phyloP scores from a whole-genome alignment of 2,797 vertebrate species.

The Eleutherodactylus coqui region DNA sequence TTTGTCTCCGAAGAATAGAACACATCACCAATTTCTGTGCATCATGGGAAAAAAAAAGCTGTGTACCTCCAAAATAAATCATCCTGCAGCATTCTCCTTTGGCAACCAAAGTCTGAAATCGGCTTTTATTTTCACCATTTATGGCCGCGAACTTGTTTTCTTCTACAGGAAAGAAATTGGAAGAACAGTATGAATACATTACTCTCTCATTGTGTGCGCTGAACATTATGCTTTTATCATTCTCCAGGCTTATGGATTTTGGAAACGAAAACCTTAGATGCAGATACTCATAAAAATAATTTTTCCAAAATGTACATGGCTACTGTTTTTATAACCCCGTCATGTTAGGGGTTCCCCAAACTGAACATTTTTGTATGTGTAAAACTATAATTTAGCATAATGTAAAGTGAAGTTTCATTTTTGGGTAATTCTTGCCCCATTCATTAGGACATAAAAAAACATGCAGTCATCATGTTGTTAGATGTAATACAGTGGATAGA shows the following conservation, averaged over 20 bases:
- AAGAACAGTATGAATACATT: slow-evolving; percentile 26
- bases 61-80: slow-evolving; percentile 9
- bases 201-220: not conserved
- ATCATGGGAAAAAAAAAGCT: slow-evolving; percentile 1
- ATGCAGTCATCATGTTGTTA: not conserved
- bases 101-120: slow-evolving; percentile 6
- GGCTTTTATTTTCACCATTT: slow-evolving; percentile 19
- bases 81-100: not conserved
- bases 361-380: not conserved
- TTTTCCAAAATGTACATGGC: not conserved
- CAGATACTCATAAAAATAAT: not conserved
- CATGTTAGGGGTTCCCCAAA: not conserved
- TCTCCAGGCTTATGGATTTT: not conserved
- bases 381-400: slow-evolving; percentile 2
- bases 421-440: not conserved
- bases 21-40: not conserved
- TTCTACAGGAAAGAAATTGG: slow-evolving; percentile 3
- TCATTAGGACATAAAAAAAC: not conserved
- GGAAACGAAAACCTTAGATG: not conserved
- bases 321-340: not conserved
- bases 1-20: not conserved
- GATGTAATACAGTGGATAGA: too few relatives aligned
- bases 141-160: slow-evolving; percentile 14
- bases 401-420: not conserved
- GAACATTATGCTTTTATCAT: not conserved